These are phyloP conservation scores for Varanus komodoensis DNA, from an alignment of 2,113 vertebrate genomes.

Conservation along the genomic window DNA sequence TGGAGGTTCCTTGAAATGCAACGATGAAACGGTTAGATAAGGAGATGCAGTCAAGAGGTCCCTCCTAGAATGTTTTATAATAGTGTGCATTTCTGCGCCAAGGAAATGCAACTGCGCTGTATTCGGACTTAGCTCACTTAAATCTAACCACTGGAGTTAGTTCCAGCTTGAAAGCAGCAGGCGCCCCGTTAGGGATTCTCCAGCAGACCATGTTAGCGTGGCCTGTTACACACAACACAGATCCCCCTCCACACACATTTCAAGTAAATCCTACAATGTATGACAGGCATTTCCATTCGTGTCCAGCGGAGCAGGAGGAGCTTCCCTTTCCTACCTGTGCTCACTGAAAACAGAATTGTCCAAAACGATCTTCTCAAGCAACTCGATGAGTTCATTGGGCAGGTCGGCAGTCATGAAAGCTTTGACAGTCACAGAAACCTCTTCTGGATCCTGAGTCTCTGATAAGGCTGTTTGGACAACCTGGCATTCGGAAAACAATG, in stretches of 20 bases:
- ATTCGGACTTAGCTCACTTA: neutral
- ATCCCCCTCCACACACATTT: neutral
- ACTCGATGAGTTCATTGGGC: slow-evolving; percentile 91
- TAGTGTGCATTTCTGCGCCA: neutral
- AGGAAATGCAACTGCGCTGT: neutral
- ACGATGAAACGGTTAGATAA: slow-evolving; percentile 17
- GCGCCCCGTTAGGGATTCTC: neutral
- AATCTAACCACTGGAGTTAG: neutral
- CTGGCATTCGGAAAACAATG: slow-evolving; percentile 65
- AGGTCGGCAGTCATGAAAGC: slow-evolving; percentile 94
- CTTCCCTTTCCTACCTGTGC: slow-evolving; percentile 81
- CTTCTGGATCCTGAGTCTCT: slow-evolving; percentile 93
- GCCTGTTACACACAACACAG: neutral
- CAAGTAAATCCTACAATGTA: neutral
- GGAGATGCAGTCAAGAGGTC: neutral
- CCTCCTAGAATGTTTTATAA: neutral
- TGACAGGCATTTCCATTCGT: neutral
- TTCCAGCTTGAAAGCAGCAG: neutral
- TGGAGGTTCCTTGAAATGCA: slow-evolving; percentile 87
- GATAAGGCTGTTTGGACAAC: slow-evolving; percentile 94
- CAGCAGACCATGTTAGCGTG: neutral
- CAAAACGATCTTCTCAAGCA: slow-evolving; percentile 93
- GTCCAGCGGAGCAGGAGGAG: no score
- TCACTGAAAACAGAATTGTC: slow-evolving; percentile 94
- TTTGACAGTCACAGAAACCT: slow-evolving; percentile 92